Conservation (phyloP, 2,113 vertebrate species). For the Caracal caracal region DNA sequence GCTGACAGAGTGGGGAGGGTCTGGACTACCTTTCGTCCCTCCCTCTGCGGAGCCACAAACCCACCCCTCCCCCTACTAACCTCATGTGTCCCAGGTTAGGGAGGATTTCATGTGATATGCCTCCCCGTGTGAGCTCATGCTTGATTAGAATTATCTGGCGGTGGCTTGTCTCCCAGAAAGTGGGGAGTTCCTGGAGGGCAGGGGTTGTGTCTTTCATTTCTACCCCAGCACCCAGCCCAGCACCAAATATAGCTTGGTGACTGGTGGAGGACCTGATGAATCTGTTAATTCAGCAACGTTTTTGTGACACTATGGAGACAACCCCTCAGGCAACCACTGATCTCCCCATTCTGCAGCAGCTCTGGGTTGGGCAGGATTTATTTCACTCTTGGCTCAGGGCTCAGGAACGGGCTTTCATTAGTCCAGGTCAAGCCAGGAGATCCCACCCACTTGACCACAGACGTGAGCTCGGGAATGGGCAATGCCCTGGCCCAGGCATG, state of each 20-base stretch:
- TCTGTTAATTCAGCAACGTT: neutral
- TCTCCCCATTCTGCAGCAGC: neutral
- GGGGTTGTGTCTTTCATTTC: neutral
- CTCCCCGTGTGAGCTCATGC: accelerated
- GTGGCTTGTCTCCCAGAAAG: neutral
- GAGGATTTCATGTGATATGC: accelerated
- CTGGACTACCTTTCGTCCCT: neutral
- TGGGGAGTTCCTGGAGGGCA: neutral
- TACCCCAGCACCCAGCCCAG: neutral
- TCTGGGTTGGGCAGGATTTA: neutral
- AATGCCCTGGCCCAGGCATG: neutral
- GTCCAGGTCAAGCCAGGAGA: neutral
- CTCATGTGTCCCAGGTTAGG: accelerated
- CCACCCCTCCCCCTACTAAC: neutral
- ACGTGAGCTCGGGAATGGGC: neutral
- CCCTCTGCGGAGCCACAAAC: neutral
- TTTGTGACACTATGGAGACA: neutral
- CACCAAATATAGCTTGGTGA: neutral
- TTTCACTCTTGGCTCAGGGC: neutral
- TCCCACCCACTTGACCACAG: accelerated
- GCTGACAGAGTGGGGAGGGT: too few relatives aligned
- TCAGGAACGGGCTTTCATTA: neutral
- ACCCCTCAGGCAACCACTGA: neutral
- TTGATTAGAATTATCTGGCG: accelerated
- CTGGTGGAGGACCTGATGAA: accelerated